Conservation (phyloP, 2,888 invertebrate species). For the Standfussiana lucernea region DNA sequence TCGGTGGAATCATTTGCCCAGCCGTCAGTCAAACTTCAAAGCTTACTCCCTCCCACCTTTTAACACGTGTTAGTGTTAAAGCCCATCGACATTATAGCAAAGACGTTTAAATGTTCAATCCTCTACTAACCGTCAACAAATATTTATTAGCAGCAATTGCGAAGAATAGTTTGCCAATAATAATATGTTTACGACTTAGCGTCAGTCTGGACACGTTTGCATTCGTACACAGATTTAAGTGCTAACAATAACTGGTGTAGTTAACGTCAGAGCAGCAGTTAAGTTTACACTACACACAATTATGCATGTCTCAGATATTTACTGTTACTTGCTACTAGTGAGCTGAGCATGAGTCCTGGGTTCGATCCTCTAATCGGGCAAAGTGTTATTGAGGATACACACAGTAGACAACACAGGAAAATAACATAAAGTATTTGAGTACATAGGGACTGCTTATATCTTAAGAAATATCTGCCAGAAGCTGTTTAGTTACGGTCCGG, state of each 20-base stretch:
- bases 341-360: too few relatives aligned
- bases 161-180: constrained; percentile 16
- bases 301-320: not conserved
- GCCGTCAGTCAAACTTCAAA: not conserved
- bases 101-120: constrained; percentile 1
- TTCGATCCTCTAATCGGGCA: too few relatives aligned
- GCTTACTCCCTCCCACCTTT: too few relatives aligned
- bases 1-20: not conserved
- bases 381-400: too few relatives aligned
- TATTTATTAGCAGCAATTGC: constrained; percentile 25
- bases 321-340: too few relatives aligned
- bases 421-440: too few relatives aligned
- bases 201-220: constrained; percentile 21
- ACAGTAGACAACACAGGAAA: too few relatives aligned
- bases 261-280: not conserved
- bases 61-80: not conserved
- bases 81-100: not conserved
- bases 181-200: constrained; percentile 17
- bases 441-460: too few relatives aligned
- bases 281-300: not conserved
- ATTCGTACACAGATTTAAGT: constrained; percentile 15
- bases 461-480: too few relatives aligned
- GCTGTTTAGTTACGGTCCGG: too few relatives aligned
- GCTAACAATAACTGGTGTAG: constrained; percentile 17
- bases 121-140: constrained; percentile 3